Conservation (phyloP, 2,888 invertebrate species). For the Temnothorax rugatulus region DNA sequence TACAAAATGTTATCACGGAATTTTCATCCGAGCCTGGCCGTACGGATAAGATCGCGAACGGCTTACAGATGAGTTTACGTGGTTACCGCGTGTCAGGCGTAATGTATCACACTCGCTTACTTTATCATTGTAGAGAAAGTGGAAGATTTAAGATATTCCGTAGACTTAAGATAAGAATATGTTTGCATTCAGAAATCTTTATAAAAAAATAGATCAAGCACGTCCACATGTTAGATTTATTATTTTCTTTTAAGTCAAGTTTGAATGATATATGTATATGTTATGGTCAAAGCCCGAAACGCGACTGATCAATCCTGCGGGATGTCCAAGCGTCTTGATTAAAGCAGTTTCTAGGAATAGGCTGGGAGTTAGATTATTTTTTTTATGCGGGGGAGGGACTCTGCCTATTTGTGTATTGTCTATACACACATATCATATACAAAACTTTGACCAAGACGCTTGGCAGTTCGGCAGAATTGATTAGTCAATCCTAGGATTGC, state of each 20-base stretch:
- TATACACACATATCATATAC: too few relatives aligned
- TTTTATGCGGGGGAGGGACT: too few relatives aligned
- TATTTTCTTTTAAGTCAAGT: not conserved
- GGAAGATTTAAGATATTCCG: conserved; percentile 18
- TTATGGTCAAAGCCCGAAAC: too few relatives aligned
- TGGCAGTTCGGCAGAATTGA: too few relatives aligned
- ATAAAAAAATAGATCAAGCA: not conserved
- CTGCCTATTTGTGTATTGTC: too few relatives aligned
- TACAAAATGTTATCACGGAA: conserved; percentile 37
- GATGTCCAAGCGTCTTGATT: too few relatives aligned
- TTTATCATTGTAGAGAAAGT: conserved; percentile 42
- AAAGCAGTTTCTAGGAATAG: too few relatives aligned
- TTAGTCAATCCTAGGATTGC: too few relatives aligned
- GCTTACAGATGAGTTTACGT: conserved; percentile 42
- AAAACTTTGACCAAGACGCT: too few relatives aligned
- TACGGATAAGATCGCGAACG: conserved; percentile 6
- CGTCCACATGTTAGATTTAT: not conserved
- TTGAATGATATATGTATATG: not conserved
- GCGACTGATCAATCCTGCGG: too few relatives aligned
- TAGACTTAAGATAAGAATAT: not conserved
- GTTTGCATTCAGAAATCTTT: not conserved
- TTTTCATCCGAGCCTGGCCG: conserved; percentile 1
- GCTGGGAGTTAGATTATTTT: too few relatives aligned
- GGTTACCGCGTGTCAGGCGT: conserved; percentile 15
- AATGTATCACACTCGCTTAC: conserved; percentile 36